phyloP scores from a whole-genome alignment of 2,888 invertebrate genomes.

The Cylloceria caligata region DNA sequence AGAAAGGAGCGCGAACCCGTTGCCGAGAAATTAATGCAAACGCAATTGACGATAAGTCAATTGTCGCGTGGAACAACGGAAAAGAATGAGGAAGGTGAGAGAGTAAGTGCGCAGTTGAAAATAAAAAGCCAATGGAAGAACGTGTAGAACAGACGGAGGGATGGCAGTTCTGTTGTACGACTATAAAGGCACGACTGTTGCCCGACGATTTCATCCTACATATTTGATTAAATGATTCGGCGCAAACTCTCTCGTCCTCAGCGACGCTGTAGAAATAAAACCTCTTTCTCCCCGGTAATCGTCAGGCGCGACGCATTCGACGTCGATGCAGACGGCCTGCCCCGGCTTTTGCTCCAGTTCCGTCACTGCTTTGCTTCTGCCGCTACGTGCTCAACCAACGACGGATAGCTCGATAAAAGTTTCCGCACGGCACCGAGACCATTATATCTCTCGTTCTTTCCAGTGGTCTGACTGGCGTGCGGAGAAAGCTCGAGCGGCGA shows the following conservation, averaged over 20 bases:
- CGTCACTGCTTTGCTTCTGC: constrained; percentile 24
- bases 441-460: constrained; percentile 50
- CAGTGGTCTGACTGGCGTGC: constrained; percentile 34
- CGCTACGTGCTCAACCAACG: constrained; percentile 59
- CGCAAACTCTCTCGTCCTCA: constrained; percentile 19
- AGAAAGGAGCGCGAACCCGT: constrained; percentile 30
- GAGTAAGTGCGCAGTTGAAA: constrained; percentile 12
- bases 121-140: constrained; percentile 35
- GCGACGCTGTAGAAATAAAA: not conserved
- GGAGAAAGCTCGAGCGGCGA: constrained; percentile 4
- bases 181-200: constrained; percentile 37
- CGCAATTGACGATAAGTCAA: constrained; percentile 65
- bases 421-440: constrained; percentile 55
- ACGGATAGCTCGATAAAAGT: constrained; percentile 65
- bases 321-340: constrained; percentile 51
- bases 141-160: constrained; percentile 26
- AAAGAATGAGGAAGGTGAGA: constrained; percentile 13
- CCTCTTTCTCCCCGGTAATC: constrained; percentile 37
- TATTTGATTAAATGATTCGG: constrained; percentile 63
- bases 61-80: constrained; percentile 38
- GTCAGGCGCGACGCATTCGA: constrained; percentile 27
- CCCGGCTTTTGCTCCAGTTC: not conserved
- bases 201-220: constrained; percentile 60
- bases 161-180: constrained; percentile 9
- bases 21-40: constrained; percentile 60